Evolutionary conservation across 2,888 invertebrate genomes (phyloP).

Genomic region (Himalopsyche anomala): DNA sequence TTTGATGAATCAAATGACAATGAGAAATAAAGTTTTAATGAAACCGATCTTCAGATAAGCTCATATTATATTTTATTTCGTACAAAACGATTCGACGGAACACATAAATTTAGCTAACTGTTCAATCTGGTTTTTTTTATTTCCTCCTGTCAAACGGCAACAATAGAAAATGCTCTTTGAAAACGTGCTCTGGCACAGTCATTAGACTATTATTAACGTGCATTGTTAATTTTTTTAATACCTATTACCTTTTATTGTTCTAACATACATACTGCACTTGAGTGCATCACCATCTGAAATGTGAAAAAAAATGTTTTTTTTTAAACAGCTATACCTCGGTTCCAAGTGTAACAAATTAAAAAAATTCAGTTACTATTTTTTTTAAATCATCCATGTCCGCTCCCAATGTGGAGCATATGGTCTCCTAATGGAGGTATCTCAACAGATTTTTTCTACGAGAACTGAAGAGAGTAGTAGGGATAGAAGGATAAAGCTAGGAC

Average conservation of each 20-base stretch:
- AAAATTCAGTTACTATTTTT: too few species aligned
- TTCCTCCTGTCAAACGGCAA: constrained; percentile 12
- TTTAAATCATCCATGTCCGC: too few species aligned
- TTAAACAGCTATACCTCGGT: too few species aligned
- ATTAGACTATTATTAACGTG: background rate
- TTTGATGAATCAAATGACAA: background rate
- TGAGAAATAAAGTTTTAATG: background rate
- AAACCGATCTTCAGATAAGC: constrained; percentile 3
- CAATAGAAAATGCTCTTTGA: constrained; percentile 18
- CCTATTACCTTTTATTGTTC: background rate
- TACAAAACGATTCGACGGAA: constrained; percentile 22
- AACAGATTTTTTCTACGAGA: too few species aligned
- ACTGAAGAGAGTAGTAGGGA: too few species aligned
- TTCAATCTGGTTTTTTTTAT: background rate
- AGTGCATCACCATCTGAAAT: too few species aligned
- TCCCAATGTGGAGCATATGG: too few species aligned
- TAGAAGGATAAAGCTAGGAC: too few species aligned
- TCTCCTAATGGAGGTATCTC: too few species aligned
- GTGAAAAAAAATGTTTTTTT: too few species aligned
- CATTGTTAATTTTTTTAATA: background rate
- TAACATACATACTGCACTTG: background rate
- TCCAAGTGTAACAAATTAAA: too few species aligned
- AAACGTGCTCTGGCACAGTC: background rate
- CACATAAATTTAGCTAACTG: constrained; percentile 21
- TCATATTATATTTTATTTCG: background rate